Percentiles rank a stretch among this genome's conserved stretches.
These are phyloP conservation scores for Lamellibrachia columna DNA, from an alignment of 2,888 invertebrate species.

Conservation along the genomic window DNA sequence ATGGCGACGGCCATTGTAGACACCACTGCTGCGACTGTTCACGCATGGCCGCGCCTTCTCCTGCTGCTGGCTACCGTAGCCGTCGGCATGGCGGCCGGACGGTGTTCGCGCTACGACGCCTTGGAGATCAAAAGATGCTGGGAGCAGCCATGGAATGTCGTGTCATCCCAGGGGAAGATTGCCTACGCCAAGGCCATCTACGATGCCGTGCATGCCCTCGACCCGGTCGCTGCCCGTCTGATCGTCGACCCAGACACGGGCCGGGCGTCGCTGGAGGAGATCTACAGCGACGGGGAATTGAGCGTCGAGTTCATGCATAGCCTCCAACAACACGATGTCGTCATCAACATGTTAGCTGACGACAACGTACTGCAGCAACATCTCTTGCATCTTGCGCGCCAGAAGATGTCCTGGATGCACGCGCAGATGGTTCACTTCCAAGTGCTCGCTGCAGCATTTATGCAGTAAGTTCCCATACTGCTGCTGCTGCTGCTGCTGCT, in stretches of 20 bases:
- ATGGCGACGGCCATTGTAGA: not conserved
- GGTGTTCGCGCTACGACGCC: not conserved
- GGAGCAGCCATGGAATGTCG: not conserved
- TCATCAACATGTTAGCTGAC: not conserved
- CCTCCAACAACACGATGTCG: not conserved
- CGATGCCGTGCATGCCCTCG: not conserved
- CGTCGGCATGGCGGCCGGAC: not conserved
- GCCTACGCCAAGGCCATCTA: not conserved
- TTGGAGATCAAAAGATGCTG: not conserved
- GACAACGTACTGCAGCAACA: not conserved
- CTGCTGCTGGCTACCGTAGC: not conserved
- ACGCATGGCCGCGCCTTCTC: not conserved
- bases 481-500: slow-evolving; percentile 19
- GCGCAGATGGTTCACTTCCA: not conserved
- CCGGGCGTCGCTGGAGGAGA: not conserved
- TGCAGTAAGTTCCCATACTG: not conserved
- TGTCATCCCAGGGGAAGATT: not conserved
- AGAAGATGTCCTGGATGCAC: not conserved
- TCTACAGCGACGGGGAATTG: not conserved
- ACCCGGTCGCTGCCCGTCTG: not conserved
- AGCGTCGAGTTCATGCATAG: not conserved
- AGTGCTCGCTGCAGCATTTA: not conserved
- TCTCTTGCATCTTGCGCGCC: not conserved
- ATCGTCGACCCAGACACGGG: not conserved
- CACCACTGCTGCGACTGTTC: not conserved